phyloP scores from a whole-genome alignment of 1,140 invertebrate species.

The Zaprionus inermis region DNA sequence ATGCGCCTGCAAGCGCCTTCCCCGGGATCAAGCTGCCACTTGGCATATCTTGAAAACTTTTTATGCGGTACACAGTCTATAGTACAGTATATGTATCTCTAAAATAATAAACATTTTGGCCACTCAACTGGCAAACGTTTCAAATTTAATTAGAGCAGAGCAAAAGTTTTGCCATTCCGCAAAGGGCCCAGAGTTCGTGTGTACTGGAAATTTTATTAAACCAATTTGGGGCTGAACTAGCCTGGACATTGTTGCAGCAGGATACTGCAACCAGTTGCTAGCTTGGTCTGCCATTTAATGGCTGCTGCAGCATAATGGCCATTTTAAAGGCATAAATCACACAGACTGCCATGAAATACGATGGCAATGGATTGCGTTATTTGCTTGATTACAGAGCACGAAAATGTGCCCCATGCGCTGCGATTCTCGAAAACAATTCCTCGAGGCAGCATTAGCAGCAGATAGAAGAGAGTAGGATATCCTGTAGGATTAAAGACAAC shows the following conservation, averaged over 20 bases:
- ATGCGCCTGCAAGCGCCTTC: slow-evolving; percentile 40
- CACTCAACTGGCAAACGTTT: slow-evolving; percentile 52
- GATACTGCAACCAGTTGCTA: slow-evolving; percentile 67
- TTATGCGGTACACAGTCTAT: not conserved
- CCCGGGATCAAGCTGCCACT: slow-evolving; percentile 8
- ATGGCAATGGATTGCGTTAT: slow-evolving; percentile 54
- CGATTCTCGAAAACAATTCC: slow-evolving; percentile 39
- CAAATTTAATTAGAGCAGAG: slow-evolving; percentile 72
- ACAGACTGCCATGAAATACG: slow-evolving; percentile 56
- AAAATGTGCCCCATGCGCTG: slow-evolving; percentile 44
- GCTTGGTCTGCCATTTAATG: slow-evolving; percentile 30
- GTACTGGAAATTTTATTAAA: slow-evolving; percentile 16
- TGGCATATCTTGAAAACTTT: slow-evolving; percentile 5
- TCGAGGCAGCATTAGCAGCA: slow-evolving; percentile 10
- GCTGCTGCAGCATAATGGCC: slow-evolving; percentile 57
- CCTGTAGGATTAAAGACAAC: not conserved
- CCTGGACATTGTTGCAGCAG: slow-evolving; percentile 21
- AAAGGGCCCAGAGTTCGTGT: slow-evolving; percentile 14
- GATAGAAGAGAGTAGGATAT: not conserved
- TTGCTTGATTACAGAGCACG: slow-evolving; percentile 65
- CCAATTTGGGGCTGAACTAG: slow-evolving; percentile 8
- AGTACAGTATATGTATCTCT: slow-evolving; percentile 10
- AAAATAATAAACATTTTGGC: slow-evolving; percentile 48
- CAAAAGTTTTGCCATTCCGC: slow-evolving; percentile 25
- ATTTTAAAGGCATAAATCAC: slow-evolving; percentile 71